Conservation (phyloP, 2,888 invertebrate genomes). For the Mesochorus sp. region DNA sequence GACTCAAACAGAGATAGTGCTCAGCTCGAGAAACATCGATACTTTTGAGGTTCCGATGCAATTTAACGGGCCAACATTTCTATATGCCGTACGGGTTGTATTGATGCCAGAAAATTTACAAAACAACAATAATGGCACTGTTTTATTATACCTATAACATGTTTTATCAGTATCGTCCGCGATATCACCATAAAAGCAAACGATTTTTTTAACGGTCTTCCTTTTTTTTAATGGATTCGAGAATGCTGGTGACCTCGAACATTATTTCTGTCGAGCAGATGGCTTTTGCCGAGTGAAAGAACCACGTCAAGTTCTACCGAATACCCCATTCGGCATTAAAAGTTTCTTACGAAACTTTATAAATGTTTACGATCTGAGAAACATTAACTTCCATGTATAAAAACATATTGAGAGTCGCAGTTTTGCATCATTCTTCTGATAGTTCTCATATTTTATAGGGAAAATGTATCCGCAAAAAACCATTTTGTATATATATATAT, state of each 20-base stretch:
- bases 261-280: not conserved
- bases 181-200: constrained; percentile 3
- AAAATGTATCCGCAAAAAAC: not conserved
- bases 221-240: not conserved
- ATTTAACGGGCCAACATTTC: constrained; percentile 11
- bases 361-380: too few species aligned
- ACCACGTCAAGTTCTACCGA: not conserved
- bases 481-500: not conserved
- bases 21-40: not conserved
- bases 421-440: not conserved
- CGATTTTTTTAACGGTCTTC: too few species aligned
- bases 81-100: not conserved
- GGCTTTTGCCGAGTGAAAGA: not conserved
- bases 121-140: constrained; percentile 3
- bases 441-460: constrained; percentile 1
- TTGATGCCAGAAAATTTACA: constrained; percentile 6
- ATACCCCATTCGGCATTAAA: not conserved
- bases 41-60: not conserved
- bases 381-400: not conserved
- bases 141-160: not conserved
- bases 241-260: not conserved
- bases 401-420: not conserved
- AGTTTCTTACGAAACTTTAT: not conserved
- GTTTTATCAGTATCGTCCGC: not conserved
- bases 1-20: too few species aligned